Base-by-base conservation (phyloP, 2,113 vertebrate species). In the Syrmaticus mikado region DNA sequence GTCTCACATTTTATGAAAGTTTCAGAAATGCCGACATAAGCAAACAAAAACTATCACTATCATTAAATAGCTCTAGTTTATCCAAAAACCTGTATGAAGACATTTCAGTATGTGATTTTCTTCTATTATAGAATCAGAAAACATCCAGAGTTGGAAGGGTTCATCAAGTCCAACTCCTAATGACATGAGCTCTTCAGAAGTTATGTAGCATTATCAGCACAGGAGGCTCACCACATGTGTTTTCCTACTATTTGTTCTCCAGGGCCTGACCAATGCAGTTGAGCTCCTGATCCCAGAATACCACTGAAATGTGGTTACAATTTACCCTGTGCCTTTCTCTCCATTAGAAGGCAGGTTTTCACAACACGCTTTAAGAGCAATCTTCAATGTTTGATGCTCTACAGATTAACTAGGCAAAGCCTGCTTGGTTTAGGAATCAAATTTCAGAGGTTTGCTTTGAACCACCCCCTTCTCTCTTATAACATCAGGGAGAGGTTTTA, bases 151-250 rank as follows among this genome's bases (percentile, higher is more conserved):
- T 57, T 32, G 30, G 55, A 57, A n/a, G 55, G 10, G 55, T 32
- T 57, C 16, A 32, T 32, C 17, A 32, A 57, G 30, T n/a, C 55
- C 30, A 57, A 32, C 16, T 57, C 16, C 55, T n/a, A 57, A 1
- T 27, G 10, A 57, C 1, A 0, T 21, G 19, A 71, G n/a, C 25
- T 78, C 25, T 83, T 67, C 0, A 0, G 77, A 48, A 36, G n/a
- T 18, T 0, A 0, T 24, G 72, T 24, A 77, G 57, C 74, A 57
- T 67, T 65, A 34, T 32, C 28, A n/a, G 40, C n/a, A 64, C 38
- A 38, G 20, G 43, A 21, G 5, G 2, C 4, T 90, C 10, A 12
- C 30, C 45, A 27, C 14, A 10, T 41, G 70, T 60, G 50, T 67
- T 84, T 90, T 76, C 14, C 28, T 55, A 10, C 68, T 81, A 60